A percentile compares a stretch with the other conserved stretches of the same genome.
Conservation (phyloP, 2,113 vertebrate genomes). For the Phoxinus phoxinus region DNA sequence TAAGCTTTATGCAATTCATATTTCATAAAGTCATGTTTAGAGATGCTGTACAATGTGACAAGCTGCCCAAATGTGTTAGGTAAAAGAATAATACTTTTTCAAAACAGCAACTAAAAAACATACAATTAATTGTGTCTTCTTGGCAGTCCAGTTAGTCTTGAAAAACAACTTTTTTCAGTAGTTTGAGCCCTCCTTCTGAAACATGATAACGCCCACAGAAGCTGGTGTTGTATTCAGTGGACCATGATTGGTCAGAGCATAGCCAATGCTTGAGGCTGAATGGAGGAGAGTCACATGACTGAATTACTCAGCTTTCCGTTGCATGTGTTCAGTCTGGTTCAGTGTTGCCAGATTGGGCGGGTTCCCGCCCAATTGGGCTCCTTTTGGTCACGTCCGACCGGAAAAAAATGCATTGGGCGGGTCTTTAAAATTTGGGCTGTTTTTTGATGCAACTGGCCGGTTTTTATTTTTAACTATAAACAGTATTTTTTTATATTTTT, state of each 20-base stretch:
- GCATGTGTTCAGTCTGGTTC: constrained; percentile 19
- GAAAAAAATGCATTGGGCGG: no score
- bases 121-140: no score
- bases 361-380: no score
- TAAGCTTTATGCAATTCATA: background rate
- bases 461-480: no score
- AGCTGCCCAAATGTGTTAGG: background rate
- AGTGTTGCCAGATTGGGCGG: no score
- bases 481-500: no score
- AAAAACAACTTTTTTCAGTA: background rate
- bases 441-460: no score
- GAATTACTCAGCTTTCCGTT: background rate
- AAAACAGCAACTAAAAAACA: background rate
- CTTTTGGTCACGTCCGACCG: no score
- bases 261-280: constrained; percentile 27
- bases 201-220: constrained; percentile 35
- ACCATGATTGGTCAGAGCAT: constrained; percentile 47
- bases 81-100: background rate
- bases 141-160: background rate
- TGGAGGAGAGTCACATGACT: constrained; percentile 41
- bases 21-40: background rate
- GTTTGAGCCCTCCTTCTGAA: background rate
- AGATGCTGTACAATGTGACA: background rate
- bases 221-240: background rate
- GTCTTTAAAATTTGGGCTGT: no score